Evolutionary conservation across 2,797 vertebrate species (phyloP).

Genomic region (Arctocebus calabarensis): DNA sequence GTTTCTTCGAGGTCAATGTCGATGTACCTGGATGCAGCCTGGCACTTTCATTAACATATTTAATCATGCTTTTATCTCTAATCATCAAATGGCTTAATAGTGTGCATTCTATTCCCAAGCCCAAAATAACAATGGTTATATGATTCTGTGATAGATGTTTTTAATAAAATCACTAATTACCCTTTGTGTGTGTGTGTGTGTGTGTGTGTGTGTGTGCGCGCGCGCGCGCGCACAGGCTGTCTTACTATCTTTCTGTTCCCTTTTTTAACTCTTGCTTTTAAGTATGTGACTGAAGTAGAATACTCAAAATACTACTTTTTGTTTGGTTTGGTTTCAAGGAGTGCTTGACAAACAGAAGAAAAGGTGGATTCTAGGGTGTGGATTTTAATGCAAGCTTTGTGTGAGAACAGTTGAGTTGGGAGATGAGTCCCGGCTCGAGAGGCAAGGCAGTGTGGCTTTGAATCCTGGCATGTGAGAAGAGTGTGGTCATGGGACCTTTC

Average conservation of each 20-base stretch:
- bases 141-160: conserved; percentile 86
- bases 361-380: not conserved
- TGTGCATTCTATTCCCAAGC: conserved; percentile 82
- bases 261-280: conserved; percentile 84
- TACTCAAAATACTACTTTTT: conserved; percentile 26
- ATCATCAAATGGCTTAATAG: conserved; percentile 84
- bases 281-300: conserved; percentile 64
- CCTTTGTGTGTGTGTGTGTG: conserved; percentile 74
- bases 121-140: conserved; percentile 79
- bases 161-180: conserved; percentile 90
- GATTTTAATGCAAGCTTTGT: not conserved
- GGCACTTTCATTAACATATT: conserved; percentile 85
- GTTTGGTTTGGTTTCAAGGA: not conserved
- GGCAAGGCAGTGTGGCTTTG: not conserved
- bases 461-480: not conserved
- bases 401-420: not conserved
- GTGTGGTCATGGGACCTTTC: not conserved
- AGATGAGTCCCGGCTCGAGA: not conserved
- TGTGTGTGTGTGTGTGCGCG: not conserved
- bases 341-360: not conserved
- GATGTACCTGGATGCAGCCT: conserved; percentile 50
- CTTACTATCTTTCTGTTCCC: conserved; percentile 65
- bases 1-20: not conserved
- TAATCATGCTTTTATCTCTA: conserved; percentile 87
- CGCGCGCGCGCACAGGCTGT: not conserved